Evolutionary conservation across 1,140 invertebrate genomes (phyloP), one percentile per base, ranked within the genome.

Genomic region (Cyclargus thomasi): DNA sequence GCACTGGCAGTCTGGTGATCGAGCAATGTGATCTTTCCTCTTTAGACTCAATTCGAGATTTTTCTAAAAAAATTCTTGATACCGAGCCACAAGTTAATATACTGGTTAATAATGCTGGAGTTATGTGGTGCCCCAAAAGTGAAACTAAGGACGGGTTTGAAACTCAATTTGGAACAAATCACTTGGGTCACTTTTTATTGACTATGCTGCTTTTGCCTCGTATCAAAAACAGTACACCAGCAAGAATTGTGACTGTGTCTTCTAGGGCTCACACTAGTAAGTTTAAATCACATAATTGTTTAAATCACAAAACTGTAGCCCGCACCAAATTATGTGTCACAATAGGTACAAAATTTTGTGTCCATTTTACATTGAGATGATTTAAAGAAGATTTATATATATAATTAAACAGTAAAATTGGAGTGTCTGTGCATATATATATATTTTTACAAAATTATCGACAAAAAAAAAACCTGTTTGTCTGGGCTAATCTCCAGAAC

Each of bases 171-270:
- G 95, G 94, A 14, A 93, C 95, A 0, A 96, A 96, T 90, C 94
- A 97, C 77, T 90, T 97, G 53, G 95, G 95, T 16, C 97, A 97
- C 79, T 97, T 97, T 81, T 88, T 97, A n/a, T 85, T 98, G 1
- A 97, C 96, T 1, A 93, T 95, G 83, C 90, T 97, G 17, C 89
- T 98, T 5, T 74, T 96, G 35, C 94, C 95, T 14, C 85, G 92
- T 18, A 83, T 97, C 10, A 94, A 92, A 82, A 85, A 92, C 62
- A 92, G 92, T 69, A 92, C 91, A 20, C 90, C 90, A 16, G 90
- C 90, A 78, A 92, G 95, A 90, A 93, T 92, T 73, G 85, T 92
- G 11, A 91, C 91, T 53, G 90, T 93, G 2, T 92, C 92, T 10
- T 93, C 92, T 21, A 78, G 70, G 65, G 85, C 92, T 22, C 92